These are phyloP conservation scores for Astreopora myriophthalma DNA, from an alignment of 64 coral and sea anemone species.

Conservation along the genomic window DNA sequence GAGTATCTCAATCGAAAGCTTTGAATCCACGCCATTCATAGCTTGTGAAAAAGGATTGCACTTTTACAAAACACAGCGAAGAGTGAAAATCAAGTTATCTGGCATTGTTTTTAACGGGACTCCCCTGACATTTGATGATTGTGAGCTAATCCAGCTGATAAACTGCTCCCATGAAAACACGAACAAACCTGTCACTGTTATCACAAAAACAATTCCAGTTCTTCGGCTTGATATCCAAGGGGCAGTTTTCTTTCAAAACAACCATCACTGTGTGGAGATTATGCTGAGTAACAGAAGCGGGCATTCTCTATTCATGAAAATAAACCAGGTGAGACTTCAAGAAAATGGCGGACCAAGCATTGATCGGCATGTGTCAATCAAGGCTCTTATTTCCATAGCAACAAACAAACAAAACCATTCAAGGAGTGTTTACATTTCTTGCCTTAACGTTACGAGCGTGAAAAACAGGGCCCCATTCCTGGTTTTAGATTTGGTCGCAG, in stretches of 20 bases:
- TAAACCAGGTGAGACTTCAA: not conserved
- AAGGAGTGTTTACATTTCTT: not conserved
- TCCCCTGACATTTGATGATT: not conserved
- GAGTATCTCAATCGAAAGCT: not conserved
- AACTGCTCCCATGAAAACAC: slow-evolving; percentile 1
- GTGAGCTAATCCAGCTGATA: not conserved
- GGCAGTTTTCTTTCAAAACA: not conserved
- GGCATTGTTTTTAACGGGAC: slow-evolving; percentile 7
- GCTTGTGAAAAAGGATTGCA: slow-evolving; percentile 1
- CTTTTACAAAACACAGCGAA: not conserved
- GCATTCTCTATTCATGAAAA: not conserved
- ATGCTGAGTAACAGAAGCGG: not conserved
- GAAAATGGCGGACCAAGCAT: not conserved
- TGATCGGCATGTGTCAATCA: not conserved
- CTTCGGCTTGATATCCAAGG: not conserved
- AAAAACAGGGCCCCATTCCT: not conserved
- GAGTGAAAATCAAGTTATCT: not conserved
- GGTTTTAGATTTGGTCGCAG: not conserved
- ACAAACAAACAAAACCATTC: not conserved
- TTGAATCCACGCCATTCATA: not conserved
- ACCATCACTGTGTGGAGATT: not conserved
- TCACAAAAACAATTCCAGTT: not conserved
- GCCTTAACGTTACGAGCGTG: not conserved
- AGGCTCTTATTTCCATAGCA: not conserved
- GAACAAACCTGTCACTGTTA: not conserved